These are phyloP conservation scores for Yponomeuta malinellus DNA, from an alignment of 2,888 invertebrate species.

Conservation along the genomic window DNA sequence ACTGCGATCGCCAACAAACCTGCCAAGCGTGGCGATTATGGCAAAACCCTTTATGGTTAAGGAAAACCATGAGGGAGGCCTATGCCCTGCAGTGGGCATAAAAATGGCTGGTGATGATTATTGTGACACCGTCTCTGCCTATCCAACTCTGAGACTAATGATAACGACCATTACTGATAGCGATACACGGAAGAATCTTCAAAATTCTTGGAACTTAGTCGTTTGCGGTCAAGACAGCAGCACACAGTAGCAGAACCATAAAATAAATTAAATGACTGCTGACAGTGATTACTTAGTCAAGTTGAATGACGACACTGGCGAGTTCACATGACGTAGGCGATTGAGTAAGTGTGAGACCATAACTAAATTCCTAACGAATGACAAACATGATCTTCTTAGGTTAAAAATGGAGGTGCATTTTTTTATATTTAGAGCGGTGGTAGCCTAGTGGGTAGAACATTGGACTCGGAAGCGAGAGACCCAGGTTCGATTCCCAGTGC, in stretches of 20 bases:
- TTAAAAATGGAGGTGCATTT: too few relatives aligned
- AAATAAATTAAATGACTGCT: background rate
- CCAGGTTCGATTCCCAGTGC: too few relatives aligned
- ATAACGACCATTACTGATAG: background rate
- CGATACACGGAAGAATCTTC: background rate
- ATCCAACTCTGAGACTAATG: background rate
- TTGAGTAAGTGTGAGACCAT: constrained; percentile 11
- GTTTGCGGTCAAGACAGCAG: background rate
- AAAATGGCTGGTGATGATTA: too few relatives aligned
- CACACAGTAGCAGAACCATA: background rate
- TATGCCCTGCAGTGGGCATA: too few relatives aligned
- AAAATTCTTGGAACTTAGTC: background rate
- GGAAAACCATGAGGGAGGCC: too few relatives aligned
- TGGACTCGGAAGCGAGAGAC: too few relatives aligned
- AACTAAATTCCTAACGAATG: constrained; percentile 8
- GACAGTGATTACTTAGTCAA: background rate
- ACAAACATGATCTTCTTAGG: background rate
- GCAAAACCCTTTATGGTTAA: too few relatives aligned
- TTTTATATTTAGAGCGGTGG: too few relatives aligned
- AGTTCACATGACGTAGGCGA: background rate
- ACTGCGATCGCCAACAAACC: too few relatives aligned
- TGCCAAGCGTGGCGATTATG: too few relatives aligned
- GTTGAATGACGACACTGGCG: background rate
- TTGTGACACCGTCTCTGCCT: background rate
- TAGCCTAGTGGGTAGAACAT: too few relatives aligned